Conservation (phyloP, 2,888 invertebrate species). For the Thecocarcelia acutangulata region DNA sequence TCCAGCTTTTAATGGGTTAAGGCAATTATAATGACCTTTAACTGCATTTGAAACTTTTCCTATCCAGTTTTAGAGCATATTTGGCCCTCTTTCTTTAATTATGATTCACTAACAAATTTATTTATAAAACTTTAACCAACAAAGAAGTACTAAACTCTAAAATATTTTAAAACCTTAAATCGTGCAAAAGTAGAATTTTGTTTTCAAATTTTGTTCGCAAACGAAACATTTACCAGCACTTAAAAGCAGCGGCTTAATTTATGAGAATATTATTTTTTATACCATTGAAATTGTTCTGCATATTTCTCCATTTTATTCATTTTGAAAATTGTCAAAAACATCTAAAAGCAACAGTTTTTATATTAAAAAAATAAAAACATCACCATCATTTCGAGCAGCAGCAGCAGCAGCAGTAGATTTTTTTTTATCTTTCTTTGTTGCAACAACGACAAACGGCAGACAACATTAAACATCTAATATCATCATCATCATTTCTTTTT, state of each 20-base stretch:
- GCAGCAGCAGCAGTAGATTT: not conserved
- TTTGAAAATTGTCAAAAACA: slow-evolving; percentile 57
- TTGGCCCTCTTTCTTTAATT: too few species aligned
- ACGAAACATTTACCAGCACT: not conserved
- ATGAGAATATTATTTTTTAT: slow-evolving; percentile 38
- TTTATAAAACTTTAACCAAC: too few species aligned
- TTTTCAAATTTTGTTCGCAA: too few species aligned
- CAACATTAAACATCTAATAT: slow-evolving; percentile 37
- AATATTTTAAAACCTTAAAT: too few species aligned
- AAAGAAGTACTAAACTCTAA: too few species aligned
- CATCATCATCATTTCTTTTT: not conserved
- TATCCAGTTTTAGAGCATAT: too few species aligned
- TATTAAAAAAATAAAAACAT: slow-evolving; percentile 29
- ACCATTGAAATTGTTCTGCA: slow-evolving; percentile 32
- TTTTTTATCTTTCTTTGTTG: slow-evolving; percentile 6
- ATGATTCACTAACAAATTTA: too few species aligned
- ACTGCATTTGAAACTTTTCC: too few species aligned
- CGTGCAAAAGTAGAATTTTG: too few species aligned
- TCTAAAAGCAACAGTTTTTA: slow-evolving; percentile 55
- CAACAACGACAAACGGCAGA: slow-evolving; percentile 24
- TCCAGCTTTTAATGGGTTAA: too few species aligned
- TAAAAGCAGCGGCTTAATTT: not conserved
- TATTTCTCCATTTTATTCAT: slow-evolving; percentile 21
- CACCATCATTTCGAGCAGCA: slow-evolving; percentile 1
- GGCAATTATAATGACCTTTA: too few species aligned